Base-by-base conservation (phyloP, 2,888 invertebrate species). In the Drosophila falleni region DNA sequence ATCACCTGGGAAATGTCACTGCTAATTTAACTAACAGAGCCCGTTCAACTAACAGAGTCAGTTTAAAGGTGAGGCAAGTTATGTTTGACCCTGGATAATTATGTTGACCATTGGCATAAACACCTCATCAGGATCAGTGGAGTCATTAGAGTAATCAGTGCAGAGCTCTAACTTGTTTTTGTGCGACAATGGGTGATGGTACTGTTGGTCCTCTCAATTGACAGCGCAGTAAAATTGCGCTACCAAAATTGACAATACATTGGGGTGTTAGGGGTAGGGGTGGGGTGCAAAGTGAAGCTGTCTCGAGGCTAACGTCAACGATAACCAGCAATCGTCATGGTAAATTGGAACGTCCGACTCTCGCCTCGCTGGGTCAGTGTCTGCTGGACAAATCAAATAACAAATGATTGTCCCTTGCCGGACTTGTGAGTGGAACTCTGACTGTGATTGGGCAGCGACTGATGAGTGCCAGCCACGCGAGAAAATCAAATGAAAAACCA, bases 301-400 rank as follows among this genome's bases (percentile, higher is more conserved):
- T 63, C 71, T 44, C 42, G 37, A 54, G 64, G 61, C 63, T 51
- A 69, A 49, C 66, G 68, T 54, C 69, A 73, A 60, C 78, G 80
- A 80, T 71, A 82, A 68, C 83, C 68, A 62, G 68, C 72, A 69
- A 73, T 81, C 67, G 71, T 10, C 62, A 47, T 67, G 67, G 71
- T 51, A 75, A 81, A 75, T 83, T 81, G 79, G 76, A 71, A 63
- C 69, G 79, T 81, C 83, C 75, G 79, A 50, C 54, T 33, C 15
- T 53, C 39, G 58, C 35, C 60, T 53, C 44, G 13, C 55, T 37
- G 39, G 26, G 46, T n/a, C 41, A 33, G n/a, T 37, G 58, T 6
- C 51, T 39, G 60, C 35, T 73, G 80, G 71, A 49, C 78, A 86
- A 82, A 85, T 83, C 86, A 80, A 83, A 83, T 83, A 86, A 82